phyloP scores from a whole-genome alignment of 2,797 vertebrate genomes.

The Eospalax fontanierii region DNA sequence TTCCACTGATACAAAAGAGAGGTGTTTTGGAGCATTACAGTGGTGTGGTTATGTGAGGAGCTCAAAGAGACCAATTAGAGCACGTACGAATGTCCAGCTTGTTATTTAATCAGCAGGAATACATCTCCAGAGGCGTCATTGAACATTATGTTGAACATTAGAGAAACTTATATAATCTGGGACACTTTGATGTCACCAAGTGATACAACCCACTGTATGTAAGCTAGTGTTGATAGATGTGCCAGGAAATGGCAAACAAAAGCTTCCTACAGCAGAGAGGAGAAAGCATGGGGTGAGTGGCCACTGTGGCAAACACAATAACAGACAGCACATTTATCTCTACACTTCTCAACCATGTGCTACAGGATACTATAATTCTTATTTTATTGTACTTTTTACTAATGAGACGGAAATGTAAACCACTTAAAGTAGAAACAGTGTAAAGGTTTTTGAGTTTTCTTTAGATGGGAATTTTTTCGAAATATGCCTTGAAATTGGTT shows the following conservation, averaged over 20 bases:
- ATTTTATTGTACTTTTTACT: neutral
- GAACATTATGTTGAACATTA: neutral
- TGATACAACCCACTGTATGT: neutral
- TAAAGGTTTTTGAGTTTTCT: neutral
- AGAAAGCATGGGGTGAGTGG: neutral
- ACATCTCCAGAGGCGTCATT: too few species aligned
- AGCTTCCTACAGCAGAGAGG: neutral
- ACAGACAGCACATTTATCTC: neutral
- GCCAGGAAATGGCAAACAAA: neutral
- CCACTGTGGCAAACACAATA: neutral
- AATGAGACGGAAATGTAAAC: neutral
- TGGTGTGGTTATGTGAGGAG: neutral
- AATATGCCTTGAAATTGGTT: neutral
- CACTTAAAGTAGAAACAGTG: neutral
- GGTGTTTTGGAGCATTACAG: neutral
- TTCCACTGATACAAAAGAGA: neutral
- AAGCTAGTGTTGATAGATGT: neutral
- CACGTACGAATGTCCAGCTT: neutral
- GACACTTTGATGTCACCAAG: too few species aligned
- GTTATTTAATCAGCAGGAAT: neutral
- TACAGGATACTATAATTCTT: neutral
- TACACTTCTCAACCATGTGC: neutral
- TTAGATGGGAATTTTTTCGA: slow-evolving; percentile 20
- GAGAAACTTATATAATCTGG: neutral
- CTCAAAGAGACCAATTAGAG: neutral